These are phyloP conservation scores for Lepus americanus DNA, from an alignment of 2,113 vertebrate genomes.

Conservation along the genomic window DNA sequence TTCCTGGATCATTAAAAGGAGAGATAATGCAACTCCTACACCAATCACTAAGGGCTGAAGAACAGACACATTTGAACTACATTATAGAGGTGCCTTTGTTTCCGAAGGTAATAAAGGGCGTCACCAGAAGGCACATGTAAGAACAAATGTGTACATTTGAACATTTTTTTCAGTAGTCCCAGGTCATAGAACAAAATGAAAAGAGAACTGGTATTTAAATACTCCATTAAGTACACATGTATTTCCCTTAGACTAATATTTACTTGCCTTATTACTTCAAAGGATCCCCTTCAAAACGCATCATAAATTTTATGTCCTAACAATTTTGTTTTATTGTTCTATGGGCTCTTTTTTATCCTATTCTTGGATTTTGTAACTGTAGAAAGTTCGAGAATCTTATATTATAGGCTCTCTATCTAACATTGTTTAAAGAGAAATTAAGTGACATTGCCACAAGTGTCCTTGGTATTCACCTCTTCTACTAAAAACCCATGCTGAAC, in stretches of 20 bases:
- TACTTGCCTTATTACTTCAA: slow-evolving; percentile 49
- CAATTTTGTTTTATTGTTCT: slow-evolving; percentile 15
- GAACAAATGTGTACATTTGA: background rate
- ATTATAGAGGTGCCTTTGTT: slow-evolving; percentile 10
- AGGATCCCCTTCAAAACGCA: slow-evolving; percentile 22
- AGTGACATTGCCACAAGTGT: background rate
- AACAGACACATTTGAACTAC: slow-evolving; percentile 16
- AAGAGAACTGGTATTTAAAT: slow-evolving; percentile 32
- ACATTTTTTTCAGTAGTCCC: slow-evolving; percentile 5
- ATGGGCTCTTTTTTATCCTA: background rate
- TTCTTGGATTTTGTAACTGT: background rate
- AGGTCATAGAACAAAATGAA: slow-evolving; percentile 24
- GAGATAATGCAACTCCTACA: background rate
- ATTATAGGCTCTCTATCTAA: background rate
- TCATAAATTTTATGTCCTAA: slow-evolving; percentile 23
- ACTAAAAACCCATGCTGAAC: background rate
- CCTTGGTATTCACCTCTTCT: background rate
- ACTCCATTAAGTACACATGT: slow-evolving; percentile 7
- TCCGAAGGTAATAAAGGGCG: slow-evolving; percentile 19
- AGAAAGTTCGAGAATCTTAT: slow-evolving; percentile 47
- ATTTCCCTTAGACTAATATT: slow-evolving; percentile 45
- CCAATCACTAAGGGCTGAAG: background rate
- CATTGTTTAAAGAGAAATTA: slow-evolving; percentile 45
- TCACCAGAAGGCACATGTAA: slow-evolving; percentile 1
- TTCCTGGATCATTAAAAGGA: slow-evolving; percentile 43